phyloP scores from a whole-genome alignment of 2,113 vertebrate genomes.

The Brachionichthys hirsutus region DNA sequence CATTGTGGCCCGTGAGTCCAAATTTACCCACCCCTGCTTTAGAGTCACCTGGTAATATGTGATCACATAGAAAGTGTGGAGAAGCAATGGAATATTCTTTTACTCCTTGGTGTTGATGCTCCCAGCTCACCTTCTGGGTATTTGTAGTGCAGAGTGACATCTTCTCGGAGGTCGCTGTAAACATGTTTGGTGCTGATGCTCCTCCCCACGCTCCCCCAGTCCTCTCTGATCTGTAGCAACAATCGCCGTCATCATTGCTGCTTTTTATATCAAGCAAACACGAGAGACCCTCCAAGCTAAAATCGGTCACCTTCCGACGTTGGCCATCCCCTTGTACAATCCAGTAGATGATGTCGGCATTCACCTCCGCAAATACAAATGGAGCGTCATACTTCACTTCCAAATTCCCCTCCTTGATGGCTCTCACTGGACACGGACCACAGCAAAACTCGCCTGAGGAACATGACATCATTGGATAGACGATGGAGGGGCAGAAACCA shows the following conservation, averaged over 20 bases:
- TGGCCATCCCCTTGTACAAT: slow-evolving; percentile 54
- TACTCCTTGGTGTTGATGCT: neutral
- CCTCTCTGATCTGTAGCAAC: slow-evolving; percentile 39
- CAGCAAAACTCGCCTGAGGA: slow-evolving; percentile 75
- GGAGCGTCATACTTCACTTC: slow-evolving; percentile 75
- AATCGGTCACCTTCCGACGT: slow-evolving; percentile 33
- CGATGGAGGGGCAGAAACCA: too few relatives aligned
- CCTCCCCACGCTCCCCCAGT: slow-evolving; percentile 60
- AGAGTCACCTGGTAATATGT: too few relatives aligned
- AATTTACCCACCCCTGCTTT: too few relatives aligned
- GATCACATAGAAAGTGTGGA: too few relatives aligned
- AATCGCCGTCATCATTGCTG: neutral
- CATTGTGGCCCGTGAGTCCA: too few relatives aligned
- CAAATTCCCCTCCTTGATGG: slow-evolving; percentile 77
- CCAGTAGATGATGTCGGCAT: slow-evolving; percentile 79
- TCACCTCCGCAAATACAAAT: slow-evolving; percentile 81
- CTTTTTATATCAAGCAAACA: neutral
- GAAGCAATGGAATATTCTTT: too few relatives aligned
- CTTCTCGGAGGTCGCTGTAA: slow-evolving; percentile 70
- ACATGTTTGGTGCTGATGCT: slow-evolving; percentile 82
- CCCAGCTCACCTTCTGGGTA: slow-evolving; percentile 76
- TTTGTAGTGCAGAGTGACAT: slow-evolving; percentile 79
- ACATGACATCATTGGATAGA: neutral
- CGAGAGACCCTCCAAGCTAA: neutral
- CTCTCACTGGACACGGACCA: slow-evolving; percentile 78